These are phyloP conservation scores for Caenorhabditis tropicalis DNA, from an alignment of 1,140 invertebrate species.

Conservation along the genomic window DNA sequence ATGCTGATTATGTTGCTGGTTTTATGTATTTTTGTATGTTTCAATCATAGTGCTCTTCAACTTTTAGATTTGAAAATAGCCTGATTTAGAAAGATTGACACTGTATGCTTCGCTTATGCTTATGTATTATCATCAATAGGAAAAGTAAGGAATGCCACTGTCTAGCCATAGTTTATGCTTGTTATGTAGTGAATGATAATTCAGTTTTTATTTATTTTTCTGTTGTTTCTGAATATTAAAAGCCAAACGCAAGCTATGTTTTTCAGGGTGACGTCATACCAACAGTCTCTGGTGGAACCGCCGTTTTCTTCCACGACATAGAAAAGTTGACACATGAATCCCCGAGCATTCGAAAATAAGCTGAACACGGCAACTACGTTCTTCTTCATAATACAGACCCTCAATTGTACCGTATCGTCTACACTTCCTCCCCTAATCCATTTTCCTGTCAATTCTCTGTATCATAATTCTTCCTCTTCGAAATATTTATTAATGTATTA, in stretches of 20 bases:
- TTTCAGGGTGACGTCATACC: slow-evolving; percentile 85
- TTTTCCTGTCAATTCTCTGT: slow-evolving; percentile 26
- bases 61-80: background rate
- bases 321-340: slow-evolving; percentile 87
- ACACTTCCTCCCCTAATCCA: background rate
- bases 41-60: background rate
- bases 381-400: too few relatives aligned
- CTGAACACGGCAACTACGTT: background rate
- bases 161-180: too few relatives aligned
- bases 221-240: too few relatives aligned
- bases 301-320: slow-evolving; percentile 93
- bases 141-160: too few relatives aligned
- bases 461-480: background rate
- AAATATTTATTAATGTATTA: slow-evolving; percentile 30
- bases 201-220: too few relatives aligned
- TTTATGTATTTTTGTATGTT: background rate
- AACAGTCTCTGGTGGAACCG: slow-evolving; percentile 88
- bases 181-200: too few relatives aligned
- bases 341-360: slow-evolving; percentile 73
- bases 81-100: background rate
- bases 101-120: too few relatives aligned
- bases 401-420: background rate
- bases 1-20: background rate
- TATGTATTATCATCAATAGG: too few relatives aligned
- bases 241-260: background rate